Base-by-base conservation (phyloP, 2,888 invertebrate genomes). In the Seira sanloemensis region DNA sequence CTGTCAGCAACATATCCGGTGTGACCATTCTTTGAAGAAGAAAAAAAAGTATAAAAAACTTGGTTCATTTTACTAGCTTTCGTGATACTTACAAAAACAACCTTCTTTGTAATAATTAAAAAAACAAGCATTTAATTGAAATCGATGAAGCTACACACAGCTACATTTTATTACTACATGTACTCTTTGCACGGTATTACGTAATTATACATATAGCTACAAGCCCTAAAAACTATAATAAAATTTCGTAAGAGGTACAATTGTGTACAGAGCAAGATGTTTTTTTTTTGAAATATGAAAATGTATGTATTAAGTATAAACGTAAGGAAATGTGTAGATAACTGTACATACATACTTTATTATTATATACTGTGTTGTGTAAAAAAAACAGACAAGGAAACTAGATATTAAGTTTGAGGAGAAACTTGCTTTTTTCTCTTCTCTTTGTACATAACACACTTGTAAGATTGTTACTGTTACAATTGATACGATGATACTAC, bases 181-280 rank as follows among this genome's bases (percentile, higher is more conserved):
- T 75, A 78, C 84, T 84, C 84, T 69, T n/a, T 83, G 78, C 78
- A 84, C 84, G 84, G 84, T 84, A 84, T 84, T 84, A 84, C 69
- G 16, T 37, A 37, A 16, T 7, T n/a, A 50, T 50, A n/a, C n/a
- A n/a, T 50, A 50, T 50, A n/a, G 50, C n/a, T 50, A 18, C 50
- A 50, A 50, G 16, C 50, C 12, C 12, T 37, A 37, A 37, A 50
- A 50, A 50, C 16, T 18, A 50, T 50, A 7, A 12, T 50, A 50
- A 50, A 7, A 50, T 1, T n/a, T n/a, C n/a, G n/a, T n/a, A 7
- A 50, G n/a, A 50, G n/a, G n/a, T 16, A 50, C 2, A n/a, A 16
- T 2, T 7, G 50, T 50, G 50, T 7, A 50, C 50, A 16, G 50
- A 50, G 50, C 50, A 50, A 50, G 50, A n/a, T n/a, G n/a, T n/a